Evolutionary conservation across 2,797 vertebrate genomes (phyloP).

Genomic region (Gallinago nigripennis): DNA sequence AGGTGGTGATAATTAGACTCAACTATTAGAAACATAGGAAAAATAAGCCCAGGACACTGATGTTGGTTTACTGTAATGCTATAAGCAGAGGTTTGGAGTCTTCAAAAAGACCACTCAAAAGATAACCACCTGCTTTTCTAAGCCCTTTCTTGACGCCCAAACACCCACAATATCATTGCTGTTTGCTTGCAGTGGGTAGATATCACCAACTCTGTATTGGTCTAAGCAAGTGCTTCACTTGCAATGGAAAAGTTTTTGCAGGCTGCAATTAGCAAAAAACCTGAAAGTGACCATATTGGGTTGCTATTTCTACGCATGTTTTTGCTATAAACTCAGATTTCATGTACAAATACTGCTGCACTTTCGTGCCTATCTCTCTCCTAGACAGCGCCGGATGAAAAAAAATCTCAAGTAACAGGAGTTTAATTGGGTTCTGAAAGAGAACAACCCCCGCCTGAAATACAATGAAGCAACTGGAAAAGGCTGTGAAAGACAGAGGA

Average conservation of each 20-base stretch:
- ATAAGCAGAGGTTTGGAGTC: neutral
- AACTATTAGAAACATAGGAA: neutral
- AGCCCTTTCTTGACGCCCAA: neutral
- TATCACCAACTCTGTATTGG: rapidly evolving
- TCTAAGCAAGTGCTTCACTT: neutral
- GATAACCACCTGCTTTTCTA: neutral
- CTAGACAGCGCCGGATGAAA: neutral
- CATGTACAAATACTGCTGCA: neutral
- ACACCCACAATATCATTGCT: neutral
- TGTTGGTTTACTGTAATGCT: neutral
- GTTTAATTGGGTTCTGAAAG: neutral
- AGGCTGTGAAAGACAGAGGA: neutral
- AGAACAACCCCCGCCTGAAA: neutral
- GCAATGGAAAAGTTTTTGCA: neutral
- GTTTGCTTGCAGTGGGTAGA: neutral
- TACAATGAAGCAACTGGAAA: neutral
- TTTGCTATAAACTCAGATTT: neutral
- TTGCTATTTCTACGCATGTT: too few relatives aligned
- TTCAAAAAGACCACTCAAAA: neutral
- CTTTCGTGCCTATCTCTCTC: neutral
- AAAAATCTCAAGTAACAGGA: neutral
- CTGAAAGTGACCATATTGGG: neutral
- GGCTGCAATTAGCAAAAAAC: neutral
- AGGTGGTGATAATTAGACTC: neutral
- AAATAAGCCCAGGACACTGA: neutral